Conservation (phyloP, 2,797 vertebrate species). For the Buphagus erythrorhynchus region DNA sequence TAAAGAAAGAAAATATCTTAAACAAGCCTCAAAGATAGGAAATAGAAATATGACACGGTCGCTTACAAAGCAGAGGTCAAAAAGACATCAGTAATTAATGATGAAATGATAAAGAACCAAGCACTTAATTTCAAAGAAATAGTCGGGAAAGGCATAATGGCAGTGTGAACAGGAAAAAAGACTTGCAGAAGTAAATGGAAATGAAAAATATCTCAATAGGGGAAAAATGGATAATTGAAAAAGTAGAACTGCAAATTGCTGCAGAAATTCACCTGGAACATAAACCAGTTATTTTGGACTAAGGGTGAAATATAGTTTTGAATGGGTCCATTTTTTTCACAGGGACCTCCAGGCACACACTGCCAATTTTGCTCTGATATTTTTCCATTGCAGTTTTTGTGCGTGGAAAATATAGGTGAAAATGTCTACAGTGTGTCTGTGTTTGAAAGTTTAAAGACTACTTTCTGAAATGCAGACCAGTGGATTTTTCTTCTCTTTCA, state of each 20-base stretch:
- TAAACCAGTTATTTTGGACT: constrained; percentile 38
- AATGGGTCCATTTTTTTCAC: neutral
- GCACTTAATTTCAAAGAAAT: constrained; percentile 60
- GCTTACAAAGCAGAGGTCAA: constrained; percentile 52
- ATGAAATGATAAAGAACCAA: constrained; percentile 54
- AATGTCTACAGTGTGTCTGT: neutral
- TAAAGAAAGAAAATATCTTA: constrained; percentile 6
- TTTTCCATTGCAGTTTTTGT: neutral
- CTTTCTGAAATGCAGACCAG: neutral
- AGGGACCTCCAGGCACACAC: neutral
- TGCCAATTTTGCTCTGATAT: neutral
- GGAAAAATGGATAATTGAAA: constrained; percentile 51
- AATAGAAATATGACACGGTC: constrained; percentile 31
- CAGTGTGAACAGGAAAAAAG: constrained; percentile 24
- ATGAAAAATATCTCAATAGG: constrained; percentile 51
- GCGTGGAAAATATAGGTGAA: neutral
- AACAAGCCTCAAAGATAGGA: neutral
- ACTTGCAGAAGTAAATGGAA: constrained; percentile 57
- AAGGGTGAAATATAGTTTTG: constrained; percentile 15
- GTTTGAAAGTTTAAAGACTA: constrained; percentile 11
- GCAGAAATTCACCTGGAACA: constrained; percentile 43
- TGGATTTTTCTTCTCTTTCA: neutral
- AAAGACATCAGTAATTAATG: constrained; percentile 69
- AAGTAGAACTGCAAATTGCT: constrained; percentile 53
- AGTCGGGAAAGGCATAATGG: neutral